Percentiles rank a stretch among this genome's conserved stretches.
Conservation (phyloP, 2,888 invertebrate genomes). For the Mesorhabditis sp. region DNA sequence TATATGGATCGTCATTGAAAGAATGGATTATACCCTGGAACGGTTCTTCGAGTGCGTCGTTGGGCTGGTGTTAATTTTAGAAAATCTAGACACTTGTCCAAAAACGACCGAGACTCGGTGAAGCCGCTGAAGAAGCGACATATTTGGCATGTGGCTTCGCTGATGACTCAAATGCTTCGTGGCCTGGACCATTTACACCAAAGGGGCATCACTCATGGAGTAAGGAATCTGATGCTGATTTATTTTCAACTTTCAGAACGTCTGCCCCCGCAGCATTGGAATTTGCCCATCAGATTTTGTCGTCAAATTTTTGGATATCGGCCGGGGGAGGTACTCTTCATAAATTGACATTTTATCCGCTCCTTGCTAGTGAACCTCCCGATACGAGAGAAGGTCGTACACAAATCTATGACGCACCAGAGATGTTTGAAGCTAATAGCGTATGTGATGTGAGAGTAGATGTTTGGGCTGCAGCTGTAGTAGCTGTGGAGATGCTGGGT, state of each 20-base stretch:
- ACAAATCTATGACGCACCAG: neutral
- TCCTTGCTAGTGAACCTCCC: neutral
- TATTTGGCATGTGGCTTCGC: neutral
- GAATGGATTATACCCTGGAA: too few relatives aligned
- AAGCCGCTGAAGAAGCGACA: too few relatives aligned
- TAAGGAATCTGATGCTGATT: neutral
- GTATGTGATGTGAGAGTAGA: neutral
- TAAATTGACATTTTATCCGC: too few relatives aligned
- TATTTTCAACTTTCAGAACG: neutral
- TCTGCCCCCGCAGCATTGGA: neutral
- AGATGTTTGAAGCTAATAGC: neutral
- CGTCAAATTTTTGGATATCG: neutral
- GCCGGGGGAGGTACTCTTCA: neutral
- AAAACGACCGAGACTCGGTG: too few relatives aligned
- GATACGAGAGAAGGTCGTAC: neutral
- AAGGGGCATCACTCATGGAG: neutral
- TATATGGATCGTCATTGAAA: too few relatives aligned
- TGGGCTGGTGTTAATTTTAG: too few relatives aligned
- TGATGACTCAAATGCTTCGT: neutral
- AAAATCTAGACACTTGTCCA: too few relatives aligned
- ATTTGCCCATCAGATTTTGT: neutral
- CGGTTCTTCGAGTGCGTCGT: too few relatives aligned
- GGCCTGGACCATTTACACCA: neutral
- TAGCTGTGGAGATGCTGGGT: neutral
- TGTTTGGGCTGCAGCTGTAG: constrained; percentile 3